These are phyloP conservation scores for Fringilla coelebs DNA, from an alignment of 2,797 vertebrate species.

Conservation along the genomic window DNA sequence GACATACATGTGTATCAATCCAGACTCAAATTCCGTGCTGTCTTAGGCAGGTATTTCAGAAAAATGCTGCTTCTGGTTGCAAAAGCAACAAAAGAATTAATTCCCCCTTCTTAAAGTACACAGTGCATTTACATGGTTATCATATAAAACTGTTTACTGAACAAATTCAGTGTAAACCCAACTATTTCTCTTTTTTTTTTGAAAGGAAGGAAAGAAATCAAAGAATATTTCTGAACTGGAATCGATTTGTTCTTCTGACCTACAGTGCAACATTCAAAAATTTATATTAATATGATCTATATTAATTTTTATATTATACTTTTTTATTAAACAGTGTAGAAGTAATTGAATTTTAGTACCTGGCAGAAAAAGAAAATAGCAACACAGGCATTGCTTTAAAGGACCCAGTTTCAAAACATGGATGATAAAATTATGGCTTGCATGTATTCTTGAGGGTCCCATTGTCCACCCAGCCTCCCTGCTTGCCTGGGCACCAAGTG, in stretches of 20 bases:
- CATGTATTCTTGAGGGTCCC: fast-evolving
- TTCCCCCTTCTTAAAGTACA: neutral
- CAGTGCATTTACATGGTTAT: neutral
- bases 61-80: neutral
- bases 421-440: fast-evolving
- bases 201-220: neutral
- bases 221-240: neutral
- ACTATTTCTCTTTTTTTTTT: neutral
- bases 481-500: neutral
- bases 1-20: fast-evolving
- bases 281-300: neutral
- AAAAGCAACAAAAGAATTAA: neutral
- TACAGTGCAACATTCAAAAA: neutral
- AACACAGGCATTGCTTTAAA: neutral
- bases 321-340: neutral
- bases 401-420: neutral
- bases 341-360: neutral
- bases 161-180: neutral
- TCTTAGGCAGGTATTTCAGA: neutral
- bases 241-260: neutral
- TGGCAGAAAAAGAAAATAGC: neutral
- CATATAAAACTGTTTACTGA: neutral
- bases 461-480: neutral
- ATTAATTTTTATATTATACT: neutral
- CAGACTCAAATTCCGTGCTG: neutral